Base-by-base conservation (phyloP, 1,140 invertebrate genomes). In the Drosophila lacertosa region DNA sequence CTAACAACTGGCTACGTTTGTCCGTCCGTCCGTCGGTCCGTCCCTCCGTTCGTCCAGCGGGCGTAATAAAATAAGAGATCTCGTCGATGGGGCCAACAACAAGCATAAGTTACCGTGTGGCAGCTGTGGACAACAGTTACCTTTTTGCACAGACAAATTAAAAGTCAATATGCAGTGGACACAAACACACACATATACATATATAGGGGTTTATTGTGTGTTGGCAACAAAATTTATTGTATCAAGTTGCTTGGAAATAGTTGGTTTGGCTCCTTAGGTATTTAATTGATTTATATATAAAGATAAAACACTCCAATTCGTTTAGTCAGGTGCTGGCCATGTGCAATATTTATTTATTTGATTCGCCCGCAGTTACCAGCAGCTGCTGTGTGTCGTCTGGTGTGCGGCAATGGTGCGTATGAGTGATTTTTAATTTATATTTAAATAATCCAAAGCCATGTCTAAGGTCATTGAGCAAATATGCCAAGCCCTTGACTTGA, bases 391-490 rank as follows among this genome's bases (percentile, higher is more conserved):
- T 37, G 42, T 44, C n/a, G n/a, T n/a, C n/a, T n/a, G n/a, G n/a
- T n/a, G n/a, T n/a, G n/a, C n/a, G 50, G 9, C 64, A 79, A 68
- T 64, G 80, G 76, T 84, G 72, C 72, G 72, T 76, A 65, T 66
- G 80, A 76, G 72, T 84, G 67, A 80, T 73, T 86, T 79, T 84
- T 84, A 73, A 83, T 84, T 66, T 79, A 59, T 53, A 83, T 74
- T 67, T 65, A 74, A 71, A 54, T 67, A 81, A 71, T 69, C 42
- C 44, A 60, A 39, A 50, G 40, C 9, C 22, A 18, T 3, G 50
- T 33, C 35, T 45, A 40, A 57, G 57, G 57, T 44, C 48, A 50
- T 48, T 39, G 59, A 32, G 42, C 39, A 76, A 60, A 48, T 32
- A 35, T 44, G 40, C 16, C n/a, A 29, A 18, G 47, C 22, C 18